A percentile compares a stretch with the other conserved stretches of the same genome.
Conservation (phyloP, 1,140 invertebrate genomes). For the Cyclina sinensis region DNA sequence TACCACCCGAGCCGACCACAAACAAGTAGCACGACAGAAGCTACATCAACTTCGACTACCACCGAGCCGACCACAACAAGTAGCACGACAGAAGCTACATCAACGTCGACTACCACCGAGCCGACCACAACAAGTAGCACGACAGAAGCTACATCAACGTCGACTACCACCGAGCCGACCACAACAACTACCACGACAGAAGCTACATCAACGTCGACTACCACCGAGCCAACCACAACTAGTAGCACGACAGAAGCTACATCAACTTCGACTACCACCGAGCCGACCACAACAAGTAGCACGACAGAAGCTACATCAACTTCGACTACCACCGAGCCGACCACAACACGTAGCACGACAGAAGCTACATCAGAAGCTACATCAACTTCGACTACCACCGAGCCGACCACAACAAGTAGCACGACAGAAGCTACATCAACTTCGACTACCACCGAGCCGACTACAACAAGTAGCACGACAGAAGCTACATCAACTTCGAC, state of each 20-base stretch:
- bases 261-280: constrained; percentile 55
- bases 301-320: not conserved
- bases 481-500: constrained; percentile 53
- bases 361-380: not conserved
- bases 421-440: constrained; percentile 30
- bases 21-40: constrained; percentile 12
- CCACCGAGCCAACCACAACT: constrained; percentile 59
- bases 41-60: constrained; percentile 35
- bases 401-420: constrained; percentile 17
- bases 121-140: constrained; percentile 22
- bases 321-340: not conserved
- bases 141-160: not conserved
- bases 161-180: constrained; percentile 60
- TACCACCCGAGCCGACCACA: not conserved
- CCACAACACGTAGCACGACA: constrained; percentile 1
- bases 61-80: constrained; percentile 41
- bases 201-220: constrained; percentile 63
- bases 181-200: constrained; percentile 61
- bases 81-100: constrained; percentile 38
- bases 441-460: constrained; percentile 56
- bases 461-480: constrained; percentile 39
- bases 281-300: not conserved
- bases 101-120: constrained; percentile 39
- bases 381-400: constrained; percentile 38
- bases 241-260: constrained; percentile 64